These are phyloP conservation scores for Craseonycteris thonglongyai DNA, from an alignment of 2,113 vertebrate species.

Conservation along the genomic window DNA sequence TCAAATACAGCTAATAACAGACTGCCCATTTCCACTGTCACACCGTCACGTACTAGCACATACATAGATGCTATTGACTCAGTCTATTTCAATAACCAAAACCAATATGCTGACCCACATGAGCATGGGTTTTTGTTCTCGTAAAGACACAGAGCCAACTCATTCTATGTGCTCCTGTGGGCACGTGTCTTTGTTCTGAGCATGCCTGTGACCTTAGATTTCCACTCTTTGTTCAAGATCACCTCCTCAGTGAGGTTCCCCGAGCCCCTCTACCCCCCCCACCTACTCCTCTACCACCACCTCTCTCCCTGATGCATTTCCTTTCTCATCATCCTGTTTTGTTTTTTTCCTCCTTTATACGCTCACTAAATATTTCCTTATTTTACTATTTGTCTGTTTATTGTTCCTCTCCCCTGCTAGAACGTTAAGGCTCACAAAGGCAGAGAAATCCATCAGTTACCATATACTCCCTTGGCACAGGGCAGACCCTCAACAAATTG, in stretches of 20 bases:
- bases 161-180: background rate
- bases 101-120: background rate
- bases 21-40: background rate
- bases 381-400: background rate
- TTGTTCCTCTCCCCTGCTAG: background rate
- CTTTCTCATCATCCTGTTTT: background rate
- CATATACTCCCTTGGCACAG: background rate
- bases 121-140: background rate
- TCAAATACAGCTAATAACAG: background rate
- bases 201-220: background rate
- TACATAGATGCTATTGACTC: background rate
- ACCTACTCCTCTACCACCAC: too few species aligned
- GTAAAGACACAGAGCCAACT: background rate
- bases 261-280: rapidly evolving
- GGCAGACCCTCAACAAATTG: too few species aligned
- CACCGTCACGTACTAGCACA: background rate
- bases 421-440: background rate
- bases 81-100: background rate
- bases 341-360: background rate
- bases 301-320: background rate
- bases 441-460: background rate
- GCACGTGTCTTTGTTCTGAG: background rate
- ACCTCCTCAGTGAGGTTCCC: background rate
- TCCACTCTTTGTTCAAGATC: background rate
- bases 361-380: background rate